A percentile compares a stretch with the other conserved stretches of the same genome.
Conservation (phyloP, 2,888 invertebrate species). For the Drosophila rubida region DNA sequence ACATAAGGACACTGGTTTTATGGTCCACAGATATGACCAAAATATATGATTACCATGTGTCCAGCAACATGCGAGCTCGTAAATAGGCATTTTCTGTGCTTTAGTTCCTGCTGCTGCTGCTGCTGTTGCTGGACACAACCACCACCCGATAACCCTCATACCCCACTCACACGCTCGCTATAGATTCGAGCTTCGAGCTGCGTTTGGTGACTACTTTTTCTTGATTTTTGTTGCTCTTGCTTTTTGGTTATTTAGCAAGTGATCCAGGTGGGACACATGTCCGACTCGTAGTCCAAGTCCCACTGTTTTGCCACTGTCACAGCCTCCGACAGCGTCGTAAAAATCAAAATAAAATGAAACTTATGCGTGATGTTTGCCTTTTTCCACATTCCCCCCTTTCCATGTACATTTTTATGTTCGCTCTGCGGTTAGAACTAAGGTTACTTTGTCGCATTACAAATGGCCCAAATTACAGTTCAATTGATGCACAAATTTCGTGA, state of each 20-base stretch:
- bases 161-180: neutral
- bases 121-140: conserved; percentile 39
- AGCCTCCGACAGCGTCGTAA: conserved; percentile 67
- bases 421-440: conserved; percentile 19
- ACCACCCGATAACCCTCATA: neutral
- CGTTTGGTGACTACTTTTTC: conserved; percentile 55
- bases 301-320: conserved; percentile 50
- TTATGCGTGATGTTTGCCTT: conserved; percentile 79
- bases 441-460: conserved; percentile 40
- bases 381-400: conserved; percentile 26
- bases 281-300: neutral
- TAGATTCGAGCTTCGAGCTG: conserved; percentile 26
- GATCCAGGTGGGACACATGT: conserved; percentile 82
- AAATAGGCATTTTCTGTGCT: conserved; percentile 83
- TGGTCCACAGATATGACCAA: conserved; percentile 84
- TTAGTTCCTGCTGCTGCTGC: conserved; percentile 50
- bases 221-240: conserved; percentile 63
- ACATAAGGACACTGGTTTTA: conserved; percentile 84
- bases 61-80: conserved; percentile 79
- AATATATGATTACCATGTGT: conserved; percentile 84
- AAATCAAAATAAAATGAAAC: conserved; percentile 83
- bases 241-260: conserved; percentile 74
- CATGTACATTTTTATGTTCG: conserved; percentile 25
- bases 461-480: conserved; percentile 50
- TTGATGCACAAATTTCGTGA: conserved; percentile 7